Percentiles rank a stretch among this genome's conserved stretches.
phyloP scores from a whole-genome alignment of 2,888 invertebrate species.

The Ditula angustiorana region DNA sequence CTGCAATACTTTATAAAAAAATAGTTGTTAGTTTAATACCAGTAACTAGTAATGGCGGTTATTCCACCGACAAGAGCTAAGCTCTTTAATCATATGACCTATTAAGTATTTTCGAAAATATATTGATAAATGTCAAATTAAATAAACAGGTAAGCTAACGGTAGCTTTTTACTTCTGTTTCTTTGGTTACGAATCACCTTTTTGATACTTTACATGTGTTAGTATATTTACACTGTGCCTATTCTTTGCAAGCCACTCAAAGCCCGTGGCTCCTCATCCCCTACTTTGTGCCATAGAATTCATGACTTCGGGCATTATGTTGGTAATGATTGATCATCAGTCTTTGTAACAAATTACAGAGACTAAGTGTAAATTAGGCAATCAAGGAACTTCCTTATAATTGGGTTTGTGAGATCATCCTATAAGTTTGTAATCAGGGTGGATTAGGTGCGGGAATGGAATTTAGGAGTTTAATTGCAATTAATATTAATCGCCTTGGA shows the following conservation, averaged over 20 bases:
- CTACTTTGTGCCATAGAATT: not conserved
- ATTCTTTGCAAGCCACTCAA: not conserved
- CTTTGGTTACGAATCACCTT: too few species aligned
- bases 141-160: too few species aligned
- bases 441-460: constrained; percentile 19
- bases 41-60: too few species aligned
- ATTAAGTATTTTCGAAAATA: too few species aligned
- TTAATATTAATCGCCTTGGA: constrained; percentile 13
- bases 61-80: too few species aligned
- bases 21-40: too few species aligned
- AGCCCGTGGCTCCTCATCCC: not conserved
- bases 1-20: too few species aligned
- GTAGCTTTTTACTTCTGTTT: too few species aligned
- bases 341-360: constrained; percentile 26
- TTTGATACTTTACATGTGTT: not conserved
- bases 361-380: constrained; percentile 34
- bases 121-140: too few species aligned
- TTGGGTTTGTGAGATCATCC: constrained; percentile 26
- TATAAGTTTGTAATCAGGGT: too few species aligned
- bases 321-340: constrained; percentile 29
- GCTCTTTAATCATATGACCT: too few species aligned
- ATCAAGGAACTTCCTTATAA: constrained; percentile 34
- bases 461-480: constrained; percentile 32
- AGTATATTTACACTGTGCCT: not conserved
- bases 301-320: not conserved